phyloP scores from a whole-genome alignment of 2,113 vertebrate genomes.

The Balaeniceps rex region DNA sequence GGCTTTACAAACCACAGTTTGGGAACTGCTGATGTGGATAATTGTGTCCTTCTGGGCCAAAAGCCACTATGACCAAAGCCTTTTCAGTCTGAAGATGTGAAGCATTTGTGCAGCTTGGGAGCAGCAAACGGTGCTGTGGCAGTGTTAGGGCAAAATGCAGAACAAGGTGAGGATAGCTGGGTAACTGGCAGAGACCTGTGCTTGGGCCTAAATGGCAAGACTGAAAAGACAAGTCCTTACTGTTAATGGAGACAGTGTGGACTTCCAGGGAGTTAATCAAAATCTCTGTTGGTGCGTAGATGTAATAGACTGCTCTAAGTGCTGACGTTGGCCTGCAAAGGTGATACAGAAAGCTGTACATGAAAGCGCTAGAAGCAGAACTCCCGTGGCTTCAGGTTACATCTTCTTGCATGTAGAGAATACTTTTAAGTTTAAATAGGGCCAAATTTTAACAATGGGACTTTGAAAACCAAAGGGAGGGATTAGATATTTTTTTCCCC shows the following conservation, averaged over 20 bases:
- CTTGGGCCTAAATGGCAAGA: neutral
- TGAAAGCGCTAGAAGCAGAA: neutral
- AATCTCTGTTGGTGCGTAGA: neutral
- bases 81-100: neutral
- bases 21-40: neutral
- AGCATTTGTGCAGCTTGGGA: neutral
- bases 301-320: neutral
- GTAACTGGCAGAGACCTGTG: neutral
- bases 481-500: neutral
- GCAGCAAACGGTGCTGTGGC: neutral
- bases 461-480: neutral
- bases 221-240: neutral
- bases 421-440: neutral
- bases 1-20: neutral
- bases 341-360: neutral
- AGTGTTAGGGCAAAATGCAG: neutral
- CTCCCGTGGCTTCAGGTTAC: neutral
- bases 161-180: neutral
- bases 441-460: neutral
- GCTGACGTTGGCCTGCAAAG: neutral
- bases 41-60: neutral
- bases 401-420: neutral
- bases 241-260: neutral
- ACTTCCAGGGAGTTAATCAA: neutral
- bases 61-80: neutral